Evolutionary conservation across 2,888 invertebrate species (phyloP).

Genomic region (Drosophila kanekoi): DNA sequence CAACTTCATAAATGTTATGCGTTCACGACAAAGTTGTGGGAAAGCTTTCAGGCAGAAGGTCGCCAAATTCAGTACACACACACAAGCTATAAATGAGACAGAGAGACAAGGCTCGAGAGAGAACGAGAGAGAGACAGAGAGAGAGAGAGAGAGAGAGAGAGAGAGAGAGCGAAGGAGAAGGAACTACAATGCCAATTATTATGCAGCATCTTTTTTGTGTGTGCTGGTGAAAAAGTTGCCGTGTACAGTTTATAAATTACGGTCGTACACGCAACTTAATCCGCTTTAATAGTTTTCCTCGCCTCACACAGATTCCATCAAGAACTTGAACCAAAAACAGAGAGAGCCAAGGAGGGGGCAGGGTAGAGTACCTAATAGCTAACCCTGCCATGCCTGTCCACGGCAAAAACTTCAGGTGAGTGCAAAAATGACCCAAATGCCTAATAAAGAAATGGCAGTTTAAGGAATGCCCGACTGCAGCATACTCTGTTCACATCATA

Average conservation of each 20-base stretch:
- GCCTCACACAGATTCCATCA: slow-evolving; percentile 51
- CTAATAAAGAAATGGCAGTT: slow-evolving; percentile 10
- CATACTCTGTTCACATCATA: background rate
- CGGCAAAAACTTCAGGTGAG: slow-evolving; percentile 23
- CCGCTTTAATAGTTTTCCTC: slow-evolving; percentile 59
- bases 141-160: background rate
- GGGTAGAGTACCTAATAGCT: slow-evolving; percentile 3
- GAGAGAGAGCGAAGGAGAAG: background rate
- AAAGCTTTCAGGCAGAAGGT: slow-evolving; percentile 58
- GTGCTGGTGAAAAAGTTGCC: slow-evolving; percentile 42
- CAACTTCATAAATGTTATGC: slow-evolving; percentile 53
- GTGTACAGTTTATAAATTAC: slow-evolving; percentile 62
- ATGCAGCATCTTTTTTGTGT: slow-evolving; percentile 56
- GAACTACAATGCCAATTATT: slow-evolving; percentile 53
- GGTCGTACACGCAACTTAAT: slow-evolving; percentile 61
- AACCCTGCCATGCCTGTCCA: background rate
- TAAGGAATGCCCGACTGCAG: slow-evolving; percentile 4
- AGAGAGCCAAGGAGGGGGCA: background rate
- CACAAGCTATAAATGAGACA: slow-evolving; percentile 12
- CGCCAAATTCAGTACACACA: slow-evolving; percentile 42
- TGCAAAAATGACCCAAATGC: slow-evolving; percentile 39
- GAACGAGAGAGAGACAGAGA: background rate
- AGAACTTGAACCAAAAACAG: slow-evolving; percentile 43
- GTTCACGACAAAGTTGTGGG: slow-evolving; percentile 46
- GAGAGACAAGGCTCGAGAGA: background rate